Conservation (phyloP, 2,888 invertebrate genomes). For the Ectemnius cavifrons region DNA sequence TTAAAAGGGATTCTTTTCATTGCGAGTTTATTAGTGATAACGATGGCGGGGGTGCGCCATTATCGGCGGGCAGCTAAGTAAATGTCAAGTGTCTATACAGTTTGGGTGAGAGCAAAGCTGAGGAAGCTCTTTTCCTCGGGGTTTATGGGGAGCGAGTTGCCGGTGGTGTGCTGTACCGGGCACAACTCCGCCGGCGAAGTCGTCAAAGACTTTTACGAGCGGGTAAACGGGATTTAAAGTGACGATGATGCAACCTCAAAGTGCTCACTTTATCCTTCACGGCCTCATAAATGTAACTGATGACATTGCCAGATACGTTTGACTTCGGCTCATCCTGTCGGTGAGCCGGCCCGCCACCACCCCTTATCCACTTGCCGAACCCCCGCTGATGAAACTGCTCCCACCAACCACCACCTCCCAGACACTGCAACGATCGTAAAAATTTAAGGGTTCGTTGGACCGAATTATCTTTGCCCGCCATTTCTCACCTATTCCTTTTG, state of each 20-base stretch:
- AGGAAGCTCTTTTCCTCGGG: slow-evolving; percentile 63
- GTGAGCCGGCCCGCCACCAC: slow-evolving; percentile 17
- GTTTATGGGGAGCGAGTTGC: slow-evolving; percentile 69
- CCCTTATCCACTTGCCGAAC: slow-evolving; percentile 29
- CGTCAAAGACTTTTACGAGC: slow-evolving; percentile 78
- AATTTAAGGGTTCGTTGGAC: slow-evolving; percentile 53
- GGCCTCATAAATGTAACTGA: slow-evolving; percentile 78
- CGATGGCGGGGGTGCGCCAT: slow-evolving; percentile 52
- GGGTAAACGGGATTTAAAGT: slow-evolving; percentile 78
- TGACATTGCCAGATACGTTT: slow-evolving; percentile 77
- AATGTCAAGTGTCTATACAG: slow-evolving; percentile 70
- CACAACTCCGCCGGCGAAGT: slow-evolving; percentile 71
- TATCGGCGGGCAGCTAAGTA: slow-evolving; percentile 72
- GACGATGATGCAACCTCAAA: slow-evolving; percentile 78
- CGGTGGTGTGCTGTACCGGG: slow-evolving; percentile 64
- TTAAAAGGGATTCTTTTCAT: slow-evolving; percentile 21
- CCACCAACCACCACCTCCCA: slow-evolving; percentile 49
- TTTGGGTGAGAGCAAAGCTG: slow-evolving; percentile 64
- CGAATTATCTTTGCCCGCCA: slow-evolving; percentile 50
- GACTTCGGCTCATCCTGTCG: slow-evolving; percentile 62
- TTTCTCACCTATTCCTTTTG: slow-evolving; percentile 7
- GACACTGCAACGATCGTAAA: slow-evolving; percentile 52
- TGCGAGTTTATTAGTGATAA: slow-evolving; percentile 61
- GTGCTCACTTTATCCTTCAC: slow-evolving; percentile 77
- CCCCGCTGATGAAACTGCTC: slow-evolving; percentile 50